These are phyloP conservation scores for Perodicticus potto DNA, from an alignment of 2,797 vertebrate genomes.

Conservation along the genomic window DNA sequence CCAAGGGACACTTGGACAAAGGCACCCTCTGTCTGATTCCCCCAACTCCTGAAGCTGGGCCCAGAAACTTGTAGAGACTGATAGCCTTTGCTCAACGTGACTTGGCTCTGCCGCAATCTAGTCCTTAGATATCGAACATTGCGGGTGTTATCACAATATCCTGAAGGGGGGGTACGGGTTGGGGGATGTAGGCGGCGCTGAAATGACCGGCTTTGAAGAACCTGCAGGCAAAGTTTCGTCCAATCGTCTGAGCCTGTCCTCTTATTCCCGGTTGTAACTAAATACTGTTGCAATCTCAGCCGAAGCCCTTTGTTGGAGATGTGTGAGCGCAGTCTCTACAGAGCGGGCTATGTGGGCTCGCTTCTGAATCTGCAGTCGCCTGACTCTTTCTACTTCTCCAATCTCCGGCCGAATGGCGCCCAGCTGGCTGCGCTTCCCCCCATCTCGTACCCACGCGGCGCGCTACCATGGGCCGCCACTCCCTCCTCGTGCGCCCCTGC, in stretches of 20 bases:
- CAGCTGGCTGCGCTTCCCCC: constrained; percentile 93
- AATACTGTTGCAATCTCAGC: constrained; percentile 92
- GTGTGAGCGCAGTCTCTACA: constrained; percentile 97
- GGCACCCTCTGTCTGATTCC: neutral
- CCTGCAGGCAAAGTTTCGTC: constrained; percentile 91
- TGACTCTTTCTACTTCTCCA: constrained; percentile 96
- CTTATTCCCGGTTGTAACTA: constrained; percentile 96
- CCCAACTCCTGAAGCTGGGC: neutral
- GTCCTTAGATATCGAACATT: constrained; percentile 81
- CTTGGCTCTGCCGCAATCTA: constrained; percentile 42
- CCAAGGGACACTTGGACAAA: constrained; percentile 68
- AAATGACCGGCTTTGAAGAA: constrained; percentile 89
- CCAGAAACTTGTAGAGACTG: constrained; percentile 10
- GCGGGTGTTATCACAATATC: constrained; percentile 86
- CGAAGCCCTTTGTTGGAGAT: constrained; percentile 94
- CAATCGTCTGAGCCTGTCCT: constrained; percentile 94
- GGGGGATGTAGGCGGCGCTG: constrained; percentile 92
- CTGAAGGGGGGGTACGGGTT: constrained; percentile 72
- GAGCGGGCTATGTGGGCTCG: constrained; percentile 96
- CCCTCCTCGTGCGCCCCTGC: constrained; percentile 92
- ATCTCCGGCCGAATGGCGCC: constrained; percentile 94
- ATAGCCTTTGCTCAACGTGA: neutral
- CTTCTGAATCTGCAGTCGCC: constrained; percentile 94
- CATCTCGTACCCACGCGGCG: constrained; percentile 92
- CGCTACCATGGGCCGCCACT: constrained; percentile 92